Conservation (phyloP, 2,888 invertebrate genomes). For the Dione vanillae region DNA sequence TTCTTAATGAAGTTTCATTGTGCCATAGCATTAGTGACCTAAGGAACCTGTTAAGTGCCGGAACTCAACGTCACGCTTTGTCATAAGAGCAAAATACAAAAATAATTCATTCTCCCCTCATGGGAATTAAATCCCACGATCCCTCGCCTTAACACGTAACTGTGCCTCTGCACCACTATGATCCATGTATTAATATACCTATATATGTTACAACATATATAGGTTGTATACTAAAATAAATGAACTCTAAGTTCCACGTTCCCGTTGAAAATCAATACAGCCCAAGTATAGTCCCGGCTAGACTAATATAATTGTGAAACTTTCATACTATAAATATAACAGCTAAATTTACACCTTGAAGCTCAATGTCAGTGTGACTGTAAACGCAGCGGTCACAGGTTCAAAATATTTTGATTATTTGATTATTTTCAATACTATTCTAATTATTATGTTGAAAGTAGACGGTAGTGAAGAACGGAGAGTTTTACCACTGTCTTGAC, state of each 20-base stretch:
- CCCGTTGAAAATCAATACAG: constrained; percentile 17
- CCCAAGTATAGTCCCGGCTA: constrained; percentile 16
- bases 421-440: too few relatives aligned
- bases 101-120: too few relatives aligned
- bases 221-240: background rate
- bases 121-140: background rate
- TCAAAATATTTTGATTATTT: background rate
- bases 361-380: background rate
- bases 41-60: too few relatives aligned
- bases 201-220: too few relatives aligned
- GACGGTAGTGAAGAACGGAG: background rate
- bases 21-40: too few relatives aligned
- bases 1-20: too few relatives aligned
- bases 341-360: background rate
- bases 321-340: constrained; percentile 11
- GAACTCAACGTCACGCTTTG: too few relatives aligned
- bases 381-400: background rate
- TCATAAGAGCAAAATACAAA: too few relatives aligned
- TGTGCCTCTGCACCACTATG: background rate
- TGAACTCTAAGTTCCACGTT: constrained; percentile 5
- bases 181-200: too few relatives aligned
- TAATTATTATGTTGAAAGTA: too few relatives aligned
- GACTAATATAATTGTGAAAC: constrained; percentile 21
- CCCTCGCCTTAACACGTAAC: background rate
- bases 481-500: background rate